Percentiles rank a stretch among this genome's conserved stretches.
phyloP scores from a whole-genome alignment of 1,140 invertebrate species.

The Nasonia longicornis region DNA sequence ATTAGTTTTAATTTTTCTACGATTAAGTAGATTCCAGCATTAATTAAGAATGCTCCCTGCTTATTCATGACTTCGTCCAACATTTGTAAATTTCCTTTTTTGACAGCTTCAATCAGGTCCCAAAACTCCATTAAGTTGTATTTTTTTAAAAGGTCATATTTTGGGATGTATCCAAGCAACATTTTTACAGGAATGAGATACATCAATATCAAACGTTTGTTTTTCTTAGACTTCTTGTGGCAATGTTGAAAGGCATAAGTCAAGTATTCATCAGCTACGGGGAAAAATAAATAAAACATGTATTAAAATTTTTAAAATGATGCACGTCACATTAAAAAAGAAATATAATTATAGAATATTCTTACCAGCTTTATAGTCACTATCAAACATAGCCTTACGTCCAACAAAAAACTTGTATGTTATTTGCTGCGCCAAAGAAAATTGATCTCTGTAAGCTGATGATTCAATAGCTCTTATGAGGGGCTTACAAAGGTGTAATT shows the following conservation, averaged over 20 bases:
- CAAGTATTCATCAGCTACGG: constrained; percentile 89
- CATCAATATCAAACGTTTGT: constrained; percentile 94
- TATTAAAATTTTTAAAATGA: neutral
- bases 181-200: constrained; percentile 98
- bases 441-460: constrained; percentile 88
- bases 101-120: constrained; percentile 88
- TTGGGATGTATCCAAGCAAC: constrained; percentile 93
- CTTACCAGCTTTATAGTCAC: constrained; percentile 87
- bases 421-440: constrained; percentile 87
- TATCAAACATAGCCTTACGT: constrained; percentile 97
- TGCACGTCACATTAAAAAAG: neutral
- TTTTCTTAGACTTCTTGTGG: constrained; percentile 83
- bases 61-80: constrained; percentile 88
- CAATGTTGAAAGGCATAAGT: constrained; percentile 94
- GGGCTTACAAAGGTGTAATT: constrained; percentile 96
- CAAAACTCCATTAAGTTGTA: constrained; percentile 93
- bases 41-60: constrained; percentile 93
- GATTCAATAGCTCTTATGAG: constrained; percentile 96
- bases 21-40: constrained; percentile 95
- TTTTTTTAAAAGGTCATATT: constrained; percentile 81
- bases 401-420: constrained; percentile 98
- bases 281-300: constrained; percentile 48
- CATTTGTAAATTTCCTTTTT: constrained; percentile 87
- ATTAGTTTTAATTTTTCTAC: constrained; percentile 96
- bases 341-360: neutral